Evolutionary conservation across 2,888 invertebrate genomes (phyloP).

Genomic region (Platycheirus rosarum): DNA sequence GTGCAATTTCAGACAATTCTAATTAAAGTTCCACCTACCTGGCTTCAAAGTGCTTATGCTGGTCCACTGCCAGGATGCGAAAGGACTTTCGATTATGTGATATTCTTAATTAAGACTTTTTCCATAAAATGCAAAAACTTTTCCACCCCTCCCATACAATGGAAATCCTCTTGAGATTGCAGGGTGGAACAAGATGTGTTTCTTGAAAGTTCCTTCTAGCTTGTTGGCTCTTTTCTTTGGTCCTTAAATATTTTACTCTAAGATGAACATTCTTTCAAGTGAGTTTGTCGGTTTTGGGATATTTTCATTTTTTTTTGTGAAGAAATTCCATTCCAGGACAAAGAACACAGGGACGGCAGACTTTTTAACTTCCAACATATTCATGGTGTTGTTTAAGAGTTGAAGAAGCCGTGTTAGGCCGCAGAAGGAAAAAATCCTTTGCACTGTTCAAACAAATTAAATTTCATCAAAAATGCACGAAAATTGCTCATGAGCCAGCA

Average conservation of each 20-base stretch:
- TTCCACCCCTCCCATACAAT: constrained; percentile 20
- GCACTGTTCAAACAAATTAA: constrained; percentile 69
- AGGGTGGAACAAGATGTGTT: constrained; percentile 37
- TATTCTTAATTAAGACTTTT: constrained; percentile 69
- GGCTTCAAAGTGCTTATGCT: constrained; percentile 28
- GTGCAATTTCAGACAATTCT: constrained; percentile 49
- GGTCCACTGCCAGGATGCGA: constrained; percentile 15
- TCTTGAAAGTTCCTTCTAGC: constrained; percentile 37
- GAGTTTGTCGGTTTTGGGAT: constrained; percentile 5
- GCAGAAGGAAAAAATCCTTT: constrained; percentile 33
- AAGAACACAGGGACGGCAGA: constrained; percentile 11
- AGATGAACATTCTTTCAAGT: constrained; percentile 50
- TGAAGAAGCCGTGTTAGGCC: not conserved
- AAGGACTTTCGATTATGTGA: constrained; percentile 63
- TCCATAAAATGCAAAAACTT: constrained; percentile 43
- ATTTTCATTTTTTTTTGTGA: too few species aligned
- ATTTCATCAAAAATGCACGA: constrained; percentile 69
- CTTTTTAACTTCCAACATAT: constrained; percentile 30
- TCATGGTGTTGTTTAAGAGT: constrained; percentile 24
- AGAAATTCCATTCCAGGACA: constrained; percentile 35
- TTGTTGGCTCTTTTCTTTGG: constrained; percentile 37
- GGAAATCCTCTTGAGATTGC: constrained; percentile 21
- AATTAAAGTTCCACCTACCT: constrained; percentile 67
- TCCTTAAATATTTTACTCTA: constrained; percentile 25
- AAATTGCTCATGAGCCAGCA: constrained; percentile 55